Conservation (phyloP, 2,797 vertebrate genomes). For the Sardinella longiceps region DNA sequence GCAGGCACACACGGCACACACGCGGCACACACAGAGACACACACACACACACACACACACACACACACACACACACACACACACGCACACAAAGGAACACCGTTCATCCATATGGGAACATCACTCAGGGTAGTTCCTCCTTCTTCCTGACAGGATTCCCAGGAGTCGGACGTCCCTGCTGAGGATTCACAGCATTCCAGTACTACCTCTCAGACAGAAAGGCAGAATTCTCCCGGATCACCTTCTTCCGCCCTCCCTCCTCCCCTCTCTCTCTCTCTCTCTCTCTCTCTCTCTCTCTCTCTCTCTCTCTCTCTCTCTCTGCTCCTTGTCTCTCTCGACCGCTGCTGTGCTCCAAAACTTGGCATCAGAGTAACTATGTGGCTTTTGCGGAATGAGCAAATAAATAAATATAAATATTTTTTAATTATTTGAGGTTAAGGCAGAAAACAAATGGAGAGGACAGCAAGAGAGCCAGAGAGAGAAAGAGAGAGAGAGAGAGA, state of each 20-base stretch:
- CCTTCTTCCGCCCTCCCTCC: background rate
- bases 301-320: background rate
- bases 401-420: background rate
- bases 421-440: too few species aligned
- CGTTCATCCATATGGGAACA: background rate
- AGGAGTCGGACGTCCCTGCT: conserved; percentile 17
- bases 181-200: conserved; percentile 15
- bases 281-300: background rate
- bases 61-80: background rate
- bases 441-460: too few species aligned
- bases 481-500: too few species aligned
- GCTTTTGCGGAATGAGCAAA: background rate
- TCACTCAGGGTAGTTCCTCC: conserved; percentile 3
- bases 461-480: too few species aligned
- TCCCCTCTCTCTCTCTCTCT: background rate
- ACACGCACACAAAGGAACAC: background rate
- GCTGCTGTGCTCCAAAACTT: background rate
- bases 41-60: background rate
- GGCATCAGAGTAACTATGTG: background rate
- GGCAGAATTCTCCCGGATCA: background rate
- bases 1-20: background rate
- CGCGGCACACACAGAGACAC: too few species aligned
- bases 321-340: too few species aligned
- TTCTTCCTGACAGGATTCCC: conserved; percentile 13
- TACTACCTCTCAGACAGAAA: background rate